Evolutionary conservation across 2,888 invertebrate species (phyloP), one percentile per base, ranked within the genome.

Genomic region (Orgyia antiqua): DNA sequence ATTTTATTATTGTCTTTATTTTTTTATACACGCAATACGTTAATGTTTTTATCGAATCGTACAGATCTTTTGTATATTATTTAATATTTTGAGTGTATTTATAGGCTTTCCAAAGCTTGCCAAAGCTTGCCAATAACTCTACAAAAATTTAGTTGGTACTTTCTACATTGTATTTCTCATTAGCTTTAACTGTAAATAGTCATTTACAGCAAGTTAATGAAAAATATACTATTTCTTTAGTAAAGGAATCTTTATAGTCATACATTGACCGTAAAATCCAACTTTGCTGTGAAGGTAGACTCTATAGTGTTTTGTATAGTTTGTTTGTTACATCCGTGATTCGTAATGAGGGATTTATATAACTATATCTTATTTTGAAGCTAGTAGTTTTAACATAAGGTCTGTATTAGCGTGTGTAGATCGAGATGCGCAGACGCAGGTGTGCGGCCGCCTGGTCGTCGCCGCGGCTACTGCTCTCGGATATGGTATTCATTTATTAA

Each of bases 401-500:
- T 58, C 6, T 31, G 29, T 33, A 41, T 58, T 67, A 4, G 29
- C 3, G 28, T 63, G 70, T 24, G 8, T 15, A 15, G 4, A 15
- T 15, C 6, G 15, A 73, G 84, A 83, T 83, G 83, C 69, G 71
- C 68, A 50, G 53, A 53, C 82, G 84, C 84, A 84, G 84, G 84
- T 84, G 84, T 82, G 65, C 83, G 65, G 64, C 76, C 84, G 84
- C 73, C 84, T 70, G 70, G 67, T 69, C 75, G 84, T 76, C 84
- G 83, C 84, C 83, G 66, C 63, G 67, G 72, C 80, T 77, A 76
- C 78, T 72, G 68, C 75, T 73, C 75, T 77, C 71, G 67, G 71
- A 73, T 79, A 80, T 76, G 74, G 77, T 75, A 79, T 80, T 76
- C 78, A 78, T 83, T 79, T 84, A 82, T 82, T 82, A 82, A 83